Evolutionary conservation across 1,140 invertebrate genomes (phyloP), one percentile per base, ranked within the genome.

Genomic region (Sycobia sp.): DNA sequence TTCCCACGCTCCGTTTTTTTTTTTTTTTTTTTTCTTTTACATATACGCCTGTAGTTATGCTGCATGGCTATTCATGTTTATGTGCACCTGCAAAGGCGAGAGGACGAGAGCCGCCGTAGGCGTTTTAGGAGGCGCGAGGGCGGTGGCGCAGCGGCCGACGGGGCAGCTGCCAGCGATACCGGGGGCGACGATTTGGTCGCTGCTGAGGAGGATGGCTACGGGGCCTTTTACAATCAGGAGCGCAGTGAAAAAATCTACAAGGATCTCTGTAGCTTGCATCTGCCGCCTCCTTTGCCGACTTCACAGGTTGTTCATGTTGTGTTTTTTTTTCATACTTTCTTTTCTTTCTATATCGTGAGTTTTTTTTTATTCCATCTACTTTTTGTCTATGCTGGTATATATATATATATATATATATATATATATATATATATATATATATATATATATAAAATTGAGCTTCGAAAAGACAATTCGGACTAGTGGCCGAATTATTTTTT

Each of bases 221-320:
- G 86, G 65, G 86, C 83, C 76, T 88, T 85, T 79, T 87, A 86
- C 83, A 86, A 85, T 67, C 85, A 87, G 71, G 85, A 86, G 62
- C 84, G 85, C 75, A 88, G 89, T 78, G 91, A 93, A 78, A 89
- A 93, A 81, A 89, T 91, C 78, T 92, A 91, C 83, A 89, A 91
- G 76, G 90, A 91, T 84, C 85, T 92, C 71, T 91, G 89, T 85
- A 86, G 86, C 67, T 85, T 90, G 64, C 77, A 78, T 60, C 73
- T 81, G 67, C 78, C 78, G 67, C 74, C 78, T 73, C 77, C 76
- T 73, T 72, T 75, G 61, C 77, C 76, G 69, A 73, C 75, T 66
- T 70, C 72, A 54, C 76, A 79, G 79, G 80, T 81, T 75, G 73
- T 73, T 74, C 71, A 32, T 32, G 22, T 47, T 47, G 14, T 54